A percentile compares a stretch with the other conserved stretches of the same genome.
phyloP scores from a whole-genome alignment of 2,888 invertebrate species.

The Ochropacha duplaris region DNA sequence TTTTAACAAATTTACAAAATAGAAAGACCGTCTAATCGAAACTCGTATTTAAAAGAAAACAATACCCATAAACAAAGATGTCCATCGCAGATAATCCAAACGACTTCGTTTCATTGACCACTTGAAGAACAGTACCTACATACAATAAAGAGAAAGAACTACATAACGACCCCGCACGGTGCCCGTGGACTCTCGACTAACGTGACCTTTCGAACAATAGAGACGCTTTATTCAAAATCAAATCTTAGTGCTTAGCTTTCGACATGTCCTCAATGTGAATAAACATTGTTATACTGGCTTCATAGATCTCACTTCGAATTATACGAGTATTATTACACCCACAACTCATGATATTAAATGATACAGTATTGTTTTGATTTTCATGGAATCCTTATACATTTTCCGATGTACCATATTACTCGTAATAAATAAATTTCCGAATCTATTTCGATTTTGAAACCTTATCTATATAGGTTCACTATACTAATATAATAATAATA shows the following conservation, averaged over 20 bases:
- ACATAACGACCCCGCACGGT: constrained; percentile 35
- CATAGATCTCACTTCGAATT: not conserved
- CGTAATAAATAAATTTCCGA: too few species aligned
- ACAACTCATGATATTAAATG: not conserved
- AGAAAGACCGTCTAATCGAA: not conserved
- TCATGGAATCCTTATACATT: constrained; percentile 10
- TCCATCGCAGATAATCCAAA: not conserved
- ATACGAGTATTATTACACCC: not conserved
- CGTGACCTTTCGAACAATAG: constrained; percentile 68
- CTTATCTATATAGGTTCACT: too few species aligned
- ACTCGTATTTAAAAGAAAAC: not conserved
- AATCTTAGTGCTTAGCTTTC: constrained; percentile 49
- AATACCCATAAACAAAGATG: not conserved
- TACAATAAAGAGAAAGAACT: constrained; percentile 45
- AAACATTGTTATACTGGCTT: constrained; percentile 8
- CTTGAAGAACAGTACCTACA: constrained; percentile 11
- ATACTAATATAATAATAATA: too few species aligned
- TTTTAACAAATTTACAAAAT: too few species aligned
- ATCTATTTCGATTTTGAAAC: too few species aligned
- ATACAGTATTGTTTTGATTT: not conserved
- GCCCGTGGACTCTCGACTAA: constrained; percentile 17
- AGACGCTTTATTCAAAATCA: constrained; percentile 50
- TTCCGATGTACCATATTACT: too few species aligned
- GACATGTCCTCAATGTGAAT: constrained; percentile 39
- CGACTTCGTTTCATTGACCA: not conserved